Conservation (phyloP, 2,888 invertebrate species). For the Sinotaia quadrata region DNA sequence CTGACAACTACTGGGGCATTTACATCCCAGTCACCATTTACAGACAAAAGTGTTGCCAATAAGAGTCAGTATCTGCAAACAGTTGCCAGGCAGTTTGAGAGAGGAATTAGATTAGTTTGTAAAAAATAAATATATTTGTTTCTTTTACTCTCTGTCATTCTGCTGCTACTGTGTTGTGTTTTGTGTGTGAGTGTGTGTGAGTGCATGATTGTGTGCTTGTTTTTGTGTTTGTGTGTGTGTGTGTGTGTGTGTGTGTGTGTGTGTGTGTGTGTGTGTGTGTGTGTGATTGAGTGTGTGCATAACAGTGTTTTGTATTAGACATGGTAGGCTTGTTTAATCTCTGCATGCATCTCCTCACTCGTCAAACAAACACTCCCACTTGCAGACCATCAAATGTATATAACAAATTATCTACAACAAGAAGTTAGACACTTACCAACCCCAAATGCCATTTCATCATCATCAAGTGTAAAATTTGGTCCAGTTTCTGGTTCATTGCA, state of each 20-base stretch:
- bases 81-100: neutral
- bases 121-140: neutral
- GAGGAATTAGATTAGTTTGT: neutral
- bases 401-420: neutral
- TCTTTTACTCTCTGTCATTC: neutral
- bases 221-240: no score
- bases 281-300: no score
- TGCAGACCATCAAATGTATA: neutral
- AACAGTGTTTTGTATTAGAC: neutral
- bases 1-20: no score
- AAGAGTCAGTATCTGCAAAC: no score
- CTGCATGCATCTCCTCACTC: neutral
- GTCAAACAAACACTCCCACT: neutral
- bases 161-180: neutral
- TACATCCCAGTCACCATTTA: no score
- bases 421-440: slow-evolving; percentile 74
- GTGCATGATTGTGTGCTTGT: neutral
- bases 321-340: no score
- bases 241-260: slow-evolving; percentile 8
- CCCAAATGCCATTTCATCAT: slow-evolving; percentile 81
- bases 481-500: slow-evolving; percentile 80
- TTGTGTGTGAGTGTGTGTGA: neutral
- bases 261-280: no score
- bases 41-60: no score
- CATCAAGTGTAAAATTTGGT: slow-evolving; percentile 77